These are phyloP conservation scores for Synanthedon andrenaeformis DNA, from an alignment of 2,888 invertebrate genomes.

Conservation along the genomic window DNA sequence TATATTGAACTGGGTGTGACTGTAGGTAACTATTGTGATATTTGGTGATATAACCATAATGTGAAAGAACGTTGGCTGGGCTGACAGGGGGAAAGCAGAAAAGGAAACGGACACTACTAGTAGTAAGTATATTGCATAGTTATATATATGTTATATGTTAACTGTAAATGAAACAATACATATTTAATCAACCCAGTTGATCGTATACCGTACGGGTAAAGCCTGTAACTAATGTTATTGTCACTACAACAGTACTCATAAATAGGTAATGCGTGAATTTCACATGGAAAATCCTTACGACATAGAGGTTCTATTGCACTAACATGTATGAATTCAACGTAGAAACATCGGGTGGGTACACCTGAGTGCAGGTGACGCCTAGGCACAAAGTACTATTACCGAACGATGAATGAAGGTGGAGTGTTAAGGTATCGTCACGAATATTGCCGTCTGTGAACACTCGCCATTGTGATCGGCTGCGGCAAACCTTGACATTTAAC, in stretches of 20 bases:
- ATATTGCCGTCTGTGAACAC: neutral
- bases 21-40: slow-evolving; percentile 69
- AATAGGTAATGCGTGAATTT: slow-evolving; percentile 19
- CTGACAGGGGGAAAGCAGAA: slow-evolving; percentile 13
- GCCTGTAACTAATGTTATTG: slow-evolving; percentile 46
- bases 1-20: slow-evolving; percentile 63
- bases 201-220: slow-evolving; percentile 12
- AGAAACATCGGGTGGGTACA: slow-evolving; percentile 6
- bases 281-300: slow-evolving; percentile 17
- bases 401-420: neutral
- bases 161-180: neutral
- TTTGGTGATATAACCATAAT: slow-evolving; percentile 43
- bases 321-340: slow-evolving; percentile 9
- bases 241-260: slow-evolving; percentile 53
- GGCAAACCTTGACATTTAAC: slow-evolving; percentile 5
- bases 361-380: slow-evolving; percentile 5
- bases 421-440: neutral
- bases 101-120: slow-evolving; percentile 6
- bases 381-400: slow-evolving; percentile 13
- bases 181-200: slow-evolving; percentile 6
- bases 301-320: slow-evolving; percentile 23
- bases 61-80: slow-evolving; percentile 18
- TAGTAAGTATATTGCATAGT: neutral
- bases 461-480: slow-evolving; percentile 5
- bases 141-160: neutral